phyloP scores from a whole-genome alignment of 2,113 vertebrate genomes.

The Rutilus rutilus region DNA sequence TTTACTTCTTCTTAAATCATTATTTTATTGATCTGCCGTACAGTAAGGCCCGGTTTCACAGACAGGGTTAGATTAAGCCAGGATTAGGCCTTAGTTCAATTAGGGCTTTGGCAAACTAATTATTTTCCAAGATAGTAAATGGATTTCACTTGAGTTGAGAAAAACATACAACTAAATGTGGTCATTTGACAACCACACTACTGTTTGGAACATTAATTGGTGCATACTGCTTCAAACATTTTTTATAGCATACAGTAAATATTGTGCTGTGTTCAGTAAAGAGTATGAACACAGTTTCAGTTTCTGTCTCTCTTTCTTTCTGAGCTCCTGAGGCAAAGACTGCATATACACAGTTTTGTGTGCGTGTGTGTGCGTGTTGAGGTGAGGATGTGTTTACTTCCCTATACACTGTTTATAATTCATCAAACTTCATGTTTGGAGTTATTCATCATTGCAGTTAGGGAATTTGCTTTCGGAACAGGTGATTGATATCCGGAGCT shows the following conservation, averaged over 20 bases:
- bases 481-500: not conserved
- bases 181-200: not conserved
- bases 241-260: not conserved
- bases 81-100: too few species aligned
- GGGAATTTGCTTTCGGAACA: not conserved
- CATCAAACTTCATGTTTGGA: not conserved
- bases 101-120: not conserved
- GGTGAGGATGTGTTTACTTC: not conserved
- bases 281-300: not conserved
- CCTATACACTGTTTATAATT: not conserved
- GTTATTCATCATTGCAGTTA: conserved; percentile 21
- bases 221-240: not conserved
- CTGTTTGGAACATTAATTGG: not conserved
- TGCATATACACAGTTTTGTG: not conserved
- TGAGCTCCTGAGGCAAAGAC: not conserved
- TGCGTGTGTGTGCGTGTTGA: not conserved
- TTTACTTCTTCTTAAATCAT: not conserved
- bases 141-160: not conserved
- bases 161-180: not conserved
- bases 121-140: not conserved
- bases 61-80: too few species aligned
- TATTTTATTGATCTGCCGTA: not conserved
- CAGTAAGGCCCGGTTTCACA: too few species aligned
- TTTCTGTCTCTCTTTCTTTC: too few species aligned
- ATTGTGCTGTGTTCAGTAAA: too few species aligned